Evolutionary conservation across 2,797 vertebrate genomes (phyloP), one percentile per base, ranked within the genome.

Genomic region (Oophaga sylvatica): DNA sequence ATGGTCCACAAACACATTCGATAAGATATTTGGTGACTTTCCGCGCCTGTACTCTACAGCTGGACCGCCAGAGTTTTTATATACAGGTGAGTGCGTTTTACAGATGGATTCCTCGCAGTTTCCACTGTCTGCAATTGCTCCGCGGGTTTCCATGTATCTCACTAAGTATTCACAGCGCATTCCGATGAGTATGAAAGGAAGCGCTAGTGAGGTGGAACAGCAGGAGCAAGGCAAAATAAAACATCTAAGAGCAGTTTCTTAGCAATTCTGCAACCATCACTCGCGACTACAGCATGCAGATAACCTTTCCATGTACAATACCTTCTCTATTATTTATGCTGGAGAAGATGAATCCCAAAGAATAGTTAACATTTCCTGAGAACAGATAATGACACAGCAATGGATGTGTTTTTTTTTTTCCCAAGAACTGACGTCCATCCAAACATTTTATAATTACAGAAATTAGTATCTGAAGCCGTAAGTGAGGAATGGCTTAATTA

Each of bases 231-330:
- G 29, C 22, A 70, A 70, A 60, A 87, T 82, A 29, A 67, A 45
- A 81, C 81, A 77, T 77, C 65, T 45, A 71, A 86, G 63, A 80
- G 48, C 19, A 31, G 71, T 80, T 71, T 80, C 65, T 63, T 80
- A 31, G 48, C 75, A 82, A 13, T 78, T 62, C 63, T 67, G 62
- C 17, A 29, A 60, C 45, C 81, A 83, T 62, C 31, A 20, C 29
- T 56, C 17, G 67, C 60, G 62, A 80, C 56, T 77, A 77, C 16
- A 63, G n/a, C 31, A 78, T 35, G 35, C 26, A 80, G 75, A 88
- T 88, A 84, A 84, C 81, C 87, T 88, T 88, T 80, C 67, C 41
- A 45, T 80, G 48, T 68, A 80, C 81, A 79, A 82, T 87, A 41
- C 45, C 22, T 10, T 26, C 53, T 84, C 29, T 59, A 83, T 84